Percentiles rank a stretch among this genome's conserved stretches.
phyloP scores from a whole-genome alignment of 2,797 vertebrate species.

The Martes flavigula region DNA sequence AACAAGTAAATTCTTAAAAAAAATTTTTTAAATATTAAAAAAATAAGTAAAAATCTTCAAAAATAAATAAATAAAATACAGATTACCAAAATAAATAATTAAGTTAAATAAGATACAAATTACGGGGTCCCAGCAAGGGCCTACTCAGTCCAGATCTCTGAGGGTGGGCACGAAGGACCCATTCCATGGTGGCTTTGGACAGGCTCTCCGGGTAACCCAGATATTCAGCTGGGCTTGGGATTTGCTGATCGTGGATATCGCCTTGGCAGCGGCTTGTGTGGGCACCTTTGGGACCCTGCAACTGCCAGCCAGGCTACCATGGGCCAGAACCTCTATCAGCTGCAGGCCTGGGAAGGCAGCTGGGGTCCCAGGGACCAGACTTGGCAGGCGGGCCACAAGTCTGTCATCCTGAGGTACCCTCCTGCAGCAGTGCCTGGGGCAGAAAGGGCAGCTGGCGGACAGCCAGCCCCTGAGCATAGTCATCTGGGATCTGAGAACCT shows the following conservation, averaged over 20 bases:
- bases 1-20: no score
- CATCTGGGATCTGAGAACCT: neutral
- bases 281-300: neutral
- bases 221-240: neutral
- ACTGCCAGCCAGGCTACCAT: neutral
- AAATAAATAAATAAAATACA: neutral
- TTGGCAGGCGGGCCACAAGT: neutral
- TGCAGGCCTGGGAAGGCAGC: neutral
- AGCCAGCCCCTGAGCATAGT: neutral
- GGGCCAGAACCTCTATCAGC: neutral
- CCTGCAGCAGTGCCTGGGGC: neutral
- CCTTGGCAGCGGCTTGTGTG: accelerated
- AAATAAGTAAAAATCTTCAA: neutral
- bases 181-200: neutral
- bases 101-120: neutral
- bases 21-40: neutral
- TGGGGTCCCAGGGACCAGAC: neutral
- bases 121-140: neutral
- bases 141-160: neutral
- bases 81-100: neutral
- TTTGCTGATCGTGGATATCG: neutral
- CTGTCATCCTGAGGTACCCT: neutral
- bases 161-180: neutral
- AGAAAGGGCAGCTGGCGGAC: neutral
- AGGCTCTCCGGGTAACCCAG: neutral